Conservation (phyloP, 2,888 invertebrate species). For the Dasysyrphus albostriatus region DNA sequence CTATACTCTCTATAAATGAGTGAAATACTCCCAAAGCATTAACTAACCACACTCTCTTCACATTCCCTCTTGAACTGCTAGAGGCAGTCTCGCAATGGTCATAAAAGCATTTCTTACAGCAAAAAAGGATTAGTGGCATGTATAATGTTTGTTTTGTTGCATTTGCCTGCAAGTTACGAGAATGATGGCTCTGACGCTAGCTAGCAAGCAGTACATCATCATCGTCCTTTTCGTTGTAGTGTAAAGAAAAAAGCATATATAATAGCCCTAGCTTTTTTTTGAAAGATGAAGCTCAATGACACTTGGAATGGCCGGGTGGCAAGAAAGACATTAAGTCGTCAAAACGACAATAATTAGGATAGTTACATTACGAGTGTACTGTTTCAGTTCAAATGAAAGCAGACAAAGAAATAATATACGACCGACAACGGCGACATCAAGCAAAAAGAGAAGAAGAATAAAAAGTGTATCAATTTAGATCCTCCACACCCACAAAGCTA, state of each 20-base stretch:
- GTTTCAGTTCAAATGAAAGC: conserved; percentile 45
- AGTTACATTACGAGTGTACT: conserved; percentile 43
- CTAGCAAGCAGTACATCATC: not conserved
- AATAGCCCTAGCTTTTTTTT: not conserved
- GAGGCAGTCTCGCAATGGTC: conserved; percentile 24
- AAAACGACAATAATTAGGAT: conserved; percentile 69
- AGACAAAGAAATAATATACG: conserved; percentile 21
- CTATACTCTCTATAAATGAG: conserved; percentile 50
- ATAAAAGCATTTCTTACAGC: conserved; percentile 30
- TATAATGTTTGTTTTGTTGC: conserved; percentile 66
- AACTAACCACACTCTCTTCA: conserved; percentile 33
- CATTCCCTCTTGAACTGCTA: not conserved
- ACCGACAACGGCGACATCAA: conserved; percentile 11
- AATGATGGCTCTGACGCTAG: not conserved
- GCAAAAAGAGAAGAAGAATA: not conserved
- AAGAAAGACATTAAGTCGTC: conserved; percentile 59
- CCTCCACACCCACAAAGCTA: conserved; percentile 35
- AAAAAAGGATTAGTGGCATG: conserved; percentile 24
- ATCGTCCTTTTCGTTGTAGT: not conserved
- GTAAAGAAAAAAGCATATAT: conserved; percentile 1
- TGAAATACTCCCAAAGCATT: conserved; percentile 50
- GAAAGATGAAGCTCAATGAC: conserved; percentile 35
- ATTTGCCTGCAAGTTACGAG: conserved; percentile 51
- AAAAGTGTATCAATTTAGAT: conserved; percentile 31
- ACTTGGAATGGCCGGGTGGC: conserved; percentile 10